These are phyloP conservation scores for Meles meles DNA, from an alignment of 2,113 vertebrate species.

Conservation along the genomic window DNA sequence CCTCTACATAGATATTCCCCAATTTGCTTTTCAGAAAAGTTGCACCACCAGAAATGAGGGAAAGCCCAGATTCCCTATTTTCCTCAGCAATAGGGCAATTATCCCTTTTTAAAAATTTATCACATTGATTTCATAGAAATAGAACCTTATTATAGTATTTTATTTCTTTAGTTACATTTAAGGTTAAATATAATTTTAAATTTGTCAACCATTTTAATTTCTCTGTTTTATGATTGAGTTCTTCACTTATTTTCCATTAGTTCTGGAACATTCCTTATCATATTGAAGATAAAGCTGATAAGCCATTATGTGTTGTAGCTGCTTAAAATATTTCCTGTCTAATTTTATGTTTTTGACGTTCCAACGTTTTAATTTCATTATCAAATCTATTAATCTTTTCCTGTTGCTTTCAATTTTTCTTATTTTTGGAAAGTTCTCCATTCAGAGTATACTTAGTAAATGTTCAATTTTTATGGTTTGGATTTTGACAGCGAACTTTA, in stretches of 20 bases:
- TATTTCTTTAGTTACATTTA: neutral
- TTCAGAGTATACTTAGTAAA: neutral
- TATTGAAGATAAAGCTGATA: neutral
- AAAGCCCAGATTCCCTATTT: neutral
- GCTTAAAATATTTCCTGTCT: conserved; percentile 8
- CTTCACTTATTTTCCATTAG: neutral
- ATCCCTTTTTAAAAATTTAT: neutral
- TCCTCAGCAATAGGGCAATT: neutral
- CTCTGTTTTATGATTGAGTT: neutral
- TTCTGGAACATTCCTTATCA: neutral
- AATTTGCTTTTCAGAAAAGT: neutral
- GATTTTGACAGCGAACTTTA: conserved; percentile 1
- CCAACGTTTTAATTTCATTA: conserved; percentile 13
- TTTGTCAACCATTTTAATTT: conserved; percentile 11
- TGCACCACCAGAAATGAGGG: neutral
- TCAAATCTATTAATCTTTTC: neutral
- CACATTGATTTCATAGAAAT: neutral
- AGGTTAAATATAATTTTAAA: neutral
- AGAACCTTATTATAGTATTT: neutral
- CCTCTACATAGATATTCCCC: neutral
- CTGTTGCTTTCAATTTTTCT: neutral
- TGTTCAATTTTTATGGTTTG: neutral
- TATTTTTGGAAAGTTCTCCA: neutral
- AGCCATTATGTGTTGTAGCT: neutral
- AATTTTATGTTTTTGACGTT: neutral